A percentile compares a stretch with the other conserved stretches of the same genome.
Evolutionary conservation across 2,113 vertebrate species (phyloP).

Genomic region (Anguilla rostrata): DNA sequence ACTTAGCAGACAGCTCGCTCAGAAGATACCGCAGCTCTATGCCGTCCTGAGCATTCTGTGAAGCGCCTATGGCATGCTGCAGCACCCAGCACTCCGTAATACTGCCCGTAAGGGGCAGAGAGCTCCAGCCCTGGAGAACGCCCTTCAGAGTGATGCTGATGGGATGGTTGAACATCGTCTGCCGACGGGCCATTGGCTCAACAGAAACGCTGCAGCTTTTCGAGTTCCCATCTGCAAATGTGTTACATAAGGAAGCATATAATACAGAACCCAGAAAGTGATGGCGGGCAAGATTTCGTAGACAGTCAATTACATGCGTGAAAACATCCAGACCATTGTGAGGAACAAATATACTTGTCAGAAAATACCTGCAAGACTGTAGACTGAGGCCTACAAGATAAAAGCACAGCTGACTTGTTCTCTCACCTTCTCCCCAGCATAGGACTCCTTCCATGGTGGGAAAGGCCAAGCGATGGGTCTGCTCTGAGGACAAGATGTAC

Average conservation of each 20-base stretch:
- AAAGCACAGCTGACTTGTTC: neutral
- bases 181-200: conserved; percentile 75
- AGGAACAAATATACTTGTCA: neutral
- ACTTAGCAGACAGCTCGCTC: conserved; percentile 56
- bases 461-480: conserved; percentile 69
- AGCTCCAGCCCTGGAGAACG: conserved; percentile 65
- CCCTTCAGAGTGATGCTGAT: conserved; percentile 75
- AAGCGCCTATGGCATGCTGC: conserved; percentile 38
- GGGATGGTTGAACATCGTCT: conserved; percentile 62
- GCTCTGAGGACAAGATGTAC: conserved; percentile 72
- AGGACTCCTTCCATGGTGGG: conserved; percentile 66
- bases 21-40: conserved; percentile 69
- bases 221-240: conserved; percentile 44
- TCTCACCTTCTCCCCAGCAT: conserved; percentile 65
- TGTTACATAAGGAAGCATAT: neutral
- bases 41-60: neutral
- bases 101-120: conserved; percentile 48
- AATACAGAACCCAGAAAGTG: neutral
- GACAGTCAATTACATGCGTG: neutral
- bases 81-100: conserved; percentile 80
- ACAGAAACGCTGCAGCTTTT: conserved; percentile 71
- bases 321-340: neutral
- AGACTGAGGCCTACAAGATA: neutral
- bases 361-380: neutral
- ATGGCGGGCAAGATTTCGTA: neutral